Conservation (phyloP, 2,113 vertebrate genomes). For the Acanthisitta chloris region DNA sequence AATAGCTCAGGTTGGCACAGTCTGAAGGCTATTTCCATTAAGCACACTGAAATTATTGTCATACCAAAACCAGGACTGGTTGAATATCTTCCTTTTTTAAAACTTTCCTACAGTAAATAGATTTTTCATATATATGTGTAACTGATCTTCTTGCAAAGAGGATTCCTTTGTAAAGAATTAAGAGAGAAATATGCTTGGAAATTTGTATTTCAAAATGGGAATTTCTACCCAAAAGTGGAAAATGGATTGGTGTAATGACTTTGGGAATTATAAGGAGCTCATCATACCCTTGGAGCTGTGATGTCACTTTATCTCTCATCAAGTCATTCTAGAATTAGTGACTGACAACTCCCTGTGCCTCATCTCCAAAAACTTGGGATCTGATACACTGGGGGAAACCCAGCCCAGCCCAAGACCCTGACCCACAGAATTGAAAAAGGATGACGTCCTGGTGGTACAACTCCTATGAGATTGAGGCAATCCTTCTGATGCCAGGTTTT, state of each 20-base stretch:
- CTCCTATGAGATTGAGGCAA: not conserved
- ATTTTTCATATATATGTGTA: not conserved
- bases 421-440: not conserved
- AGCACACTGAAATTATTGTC: not conserved
- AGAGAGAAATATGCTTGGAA: not conserved
- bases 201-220: not conserved
- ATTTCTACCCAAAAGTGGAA: not conserved
- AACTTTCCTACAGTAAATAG: not conserved
- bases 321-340: not conserved
- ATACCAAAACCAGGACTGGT: not conserved
- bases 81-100: not conserved
- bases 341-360: not conserved
- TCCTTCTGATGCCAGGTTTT: not conserved
- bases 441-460: not conserved
- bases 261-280: not conserved
- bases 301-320: not conserved
- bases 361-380: not conserved
- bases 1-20: not conserved
- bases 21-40: not conserved
- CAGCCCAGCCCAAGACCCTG: not conserved
- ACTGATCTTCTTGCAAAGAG: not conserved
- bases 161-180: not conserved
- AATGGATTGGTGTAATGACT: rapidly evolving
- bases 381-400: not conserved
- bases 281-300: rapidly evolving